A percentile compares a stretch with the other conserved stretches of the same genome.
phyloP scores from a whole-genome alignment of 2,888 invertebrate genomes.

The Calliphora vomitoria region DNA sequence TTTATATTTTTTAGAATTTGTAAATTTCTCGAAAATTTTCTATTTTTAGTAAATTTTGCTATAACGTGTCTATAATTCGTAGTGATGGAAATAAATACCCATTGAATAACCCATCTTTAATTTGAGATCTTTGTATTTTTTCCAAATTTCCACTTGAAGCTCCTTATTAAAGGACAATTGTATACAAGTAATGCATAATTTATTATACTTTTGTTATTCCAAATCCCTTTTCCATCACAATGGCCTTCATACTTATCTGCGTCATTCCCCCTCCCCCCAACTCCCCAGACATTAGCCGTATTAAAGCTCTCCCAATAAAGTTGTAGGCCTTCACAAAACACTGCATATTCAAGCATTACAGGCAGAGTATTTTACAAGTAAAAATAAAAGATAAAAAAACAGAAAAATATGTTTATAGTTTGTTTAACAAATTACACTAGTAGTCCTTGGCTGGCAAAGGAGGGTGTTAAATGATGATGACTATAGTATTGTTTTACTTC shows the following conservation, averaged over 20 bases:
- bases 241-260: background rate
- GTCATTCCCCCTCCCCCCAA: background rate
- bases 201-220: background rate
- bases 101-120: too few relatives aligned
- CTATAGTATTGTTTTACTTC: background rate
- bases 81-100: too few relatives aligned
- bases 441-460: background rate
- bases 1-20: too few relatives aligned
- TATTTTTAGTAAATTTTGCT: too few relatives aligned
- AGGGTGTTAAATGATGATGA: background rate
- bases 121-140: too few relatives aligned
- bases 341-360: background rate
- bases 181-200: background rate
- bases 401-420: constrained; percentile 10
- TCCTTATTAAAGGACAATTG: background rate
- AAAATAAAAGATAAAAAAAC: constrained; percentile 5
- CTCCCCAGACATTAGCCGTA: background rate
- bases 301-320: background rate
- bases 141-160: background rate
- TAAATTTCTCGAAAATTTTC: too few relatives aligned
- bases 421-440: constrained; percentile 35
- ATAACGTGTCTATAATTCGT: too few relatives aligned
- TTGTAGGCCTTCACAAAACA: background rate
- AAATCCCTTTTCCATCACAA: background rate
- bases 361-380: background rate